Conservation (phyloP, 2,797 vertebrate species). For the Paguma larvata region DNA sequence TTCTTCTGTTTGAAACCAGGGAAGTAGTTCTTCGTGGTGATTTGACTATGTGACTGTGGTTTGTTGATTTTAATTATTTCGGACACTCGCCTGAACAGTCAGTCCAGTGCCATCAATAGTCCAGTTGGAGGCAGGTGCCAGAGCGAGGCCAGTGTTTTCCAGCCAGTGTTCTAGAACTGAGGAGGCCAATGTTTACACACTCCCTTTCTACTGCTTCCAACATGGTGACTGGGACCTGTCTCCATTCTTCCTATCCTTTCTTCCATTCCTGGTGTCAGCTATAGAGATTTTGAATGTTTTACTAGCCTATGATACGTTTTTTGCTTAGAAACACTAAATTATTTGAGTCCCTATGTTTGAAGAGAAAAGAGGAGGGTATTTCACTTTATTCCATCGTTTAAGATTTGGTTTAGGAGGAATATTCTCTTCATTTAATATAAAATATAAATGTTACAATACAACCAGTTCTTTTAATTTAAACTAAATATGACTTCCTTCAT, state of each 20-base stretch:
- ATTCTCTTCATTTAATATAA: background rate
- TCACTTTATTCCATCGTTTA: background rate
- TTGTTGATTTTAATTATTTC: slow-evolving; percentile 21
- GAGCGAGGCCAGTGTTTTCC: background rate
- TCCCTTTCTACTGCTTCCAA: background rate
- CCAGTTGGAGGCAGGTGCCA: background rate
- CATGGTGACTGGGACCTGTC: rapidly evolving
- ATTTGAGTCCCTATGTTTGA: background rate
- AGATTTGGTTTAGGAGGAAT: background rate
- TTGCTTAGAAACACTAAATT: slow-evolving; percentile 1
- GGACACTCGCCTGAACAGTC: background rate
- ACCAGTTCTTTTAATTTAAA: background rate
- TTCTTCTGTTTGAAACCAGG: background rate
- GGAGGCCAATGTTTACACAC: background rate
- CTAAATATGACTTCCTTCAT: background rate
- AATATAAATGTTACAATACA: background rate
- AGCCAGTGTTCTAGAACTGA: background rate
- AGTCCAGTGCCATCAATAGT: background rate
- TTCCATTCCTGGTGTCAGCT: background rate
- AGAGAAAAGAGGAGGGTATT: background rate
- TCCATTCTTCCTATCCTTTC: background rate
- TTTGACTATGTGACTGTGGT: background rate
- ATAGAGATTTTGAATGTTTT: background rate
- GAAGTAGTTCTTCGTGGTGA: background rate
- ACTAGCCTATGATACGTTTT: background rate